Base-by-base conservation (phyloP, 2,888 invertebrate genomes). In the Sphaerolaimus hirsutus region DNA sequence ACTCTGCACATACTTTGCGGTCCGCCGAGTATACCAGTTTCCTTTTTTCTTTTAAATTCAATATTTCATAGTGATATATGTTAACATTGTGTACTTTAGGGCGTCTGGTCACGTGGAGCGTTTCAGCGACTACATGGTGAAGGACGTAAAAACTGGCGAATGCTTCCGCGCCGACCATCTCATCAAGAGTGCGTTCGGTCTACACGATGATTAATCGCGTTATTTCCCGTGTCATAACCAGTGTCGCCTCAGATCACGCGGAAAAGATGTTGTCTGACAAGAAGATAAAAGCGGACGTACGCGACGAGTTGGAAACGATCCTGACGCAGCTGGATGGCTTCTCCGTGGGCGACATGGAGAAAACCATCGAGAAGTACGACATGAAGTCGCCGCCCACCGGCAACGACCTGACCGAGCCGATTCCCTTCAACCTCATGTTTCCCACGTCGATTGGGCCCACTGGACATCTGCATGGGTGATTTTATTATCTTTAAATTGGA, bases 341-440 rank as follows among this genome's bases (percentile, higher is more conserved):
- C 77, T 79, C 73, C 49, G 81, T 82, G 64, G 74, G 75, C 55
- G 84, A 91, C 64, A 82, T 93, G 82, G 74, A 76, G 43, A 74
- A 69, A 10, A 71, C 87, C n/a, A 72, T 99, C 68, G 69, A 72
- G 50, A 79, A 81, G 61, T 93, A 77, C 64, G 72, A 78, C 48
- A 89, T 99, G 74, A 89, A 84, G 61, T 87, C 91, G 1, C 97
- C 97, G 0, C 68, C 82, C 22, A 87, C 87, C 56, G 83, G 82
- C 47, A 97, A 93, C 68, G 83, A 89, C 48, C 71, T 99, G 14
- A 63, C 81, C 1, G 87, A 89, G 56, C 91, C 97, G 0, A 79
- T 93, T 54, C 87, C 93, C 60, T 99, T 99, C 64, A 99, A 99
- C 68, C 74, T 99, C 24, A 99, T 99, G 97, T 99, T 99, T 68